Percentiles rank a stretch among this genome's conserved stretches.
Conservation (phyloP, 2,888 invertebrate species). For the Leptopterna dolabrata region DNA sequence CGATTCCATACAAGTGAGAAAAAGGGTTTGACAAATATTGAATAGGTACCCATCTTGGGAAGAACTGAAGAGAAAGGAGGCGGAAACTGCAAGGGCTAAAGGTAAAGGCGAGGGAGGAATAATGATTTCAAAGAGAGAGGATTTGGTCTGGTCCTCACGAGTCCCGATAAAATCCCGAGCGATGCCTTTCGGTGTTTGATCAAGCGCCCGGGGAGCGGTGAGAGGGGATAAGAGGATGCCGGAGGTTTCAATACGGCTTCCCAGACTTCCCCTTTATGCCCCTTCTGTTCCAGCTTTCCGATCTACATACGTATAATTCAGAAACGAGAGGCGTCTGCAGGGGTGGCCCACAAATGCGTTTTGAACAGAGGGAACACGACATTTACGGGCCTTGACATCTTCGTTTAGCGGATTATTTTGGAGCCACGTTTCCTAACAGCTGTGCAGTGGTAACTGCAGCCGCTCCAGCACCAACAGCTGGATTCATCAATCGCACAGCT, state of each 20-base stretch:
- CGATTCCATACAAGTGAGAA: not conserved
- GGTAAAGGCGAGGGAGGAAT: not conserved
- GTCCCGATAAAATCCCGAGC: slow-evolving; percentile 1
- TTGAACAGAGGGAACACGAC: too few relatives aligned
- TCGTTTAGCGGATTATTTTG: too few relatives aligned
- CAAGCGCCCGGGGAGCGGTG: not conserved
- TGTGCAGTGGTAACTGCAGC: too few relatives aligned
- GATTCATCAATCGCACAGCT: too few relatives aligned
- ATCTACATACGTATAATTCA: not conserved
- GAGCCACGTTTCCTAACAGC: too few relatives aligned
- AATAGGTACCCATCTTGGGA: not conserved
- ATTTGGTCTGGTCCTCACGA: not conserved
- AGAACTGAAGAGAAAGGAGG: not conserved
- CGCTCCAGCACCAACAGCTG: too few relatives aligned
- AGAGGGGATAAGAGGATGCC: not conserved
- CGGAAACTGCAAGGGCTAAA: not conserved
- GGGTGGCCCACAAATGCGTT: too few relatives aligned
- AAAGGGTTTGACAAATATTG: not conserved
- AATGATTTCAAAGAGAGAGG: not conserved
- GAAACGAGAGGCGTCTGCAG: too few relatives aligned
- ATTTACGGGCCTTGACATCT: too few relatives aligned
- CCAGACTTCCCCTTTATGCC: not conserved
- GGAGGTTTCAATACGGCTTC: not conserved
- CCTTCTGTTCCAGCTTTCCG: not conserved
- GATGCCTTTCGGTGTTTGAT: slow-evolving; percentile 3